These are phyloP conservation scores for Puntigrus tetrazona DNA, from an alignment of 2,113 vertebrate genomes.

Conservation along the genomic window DNA sequence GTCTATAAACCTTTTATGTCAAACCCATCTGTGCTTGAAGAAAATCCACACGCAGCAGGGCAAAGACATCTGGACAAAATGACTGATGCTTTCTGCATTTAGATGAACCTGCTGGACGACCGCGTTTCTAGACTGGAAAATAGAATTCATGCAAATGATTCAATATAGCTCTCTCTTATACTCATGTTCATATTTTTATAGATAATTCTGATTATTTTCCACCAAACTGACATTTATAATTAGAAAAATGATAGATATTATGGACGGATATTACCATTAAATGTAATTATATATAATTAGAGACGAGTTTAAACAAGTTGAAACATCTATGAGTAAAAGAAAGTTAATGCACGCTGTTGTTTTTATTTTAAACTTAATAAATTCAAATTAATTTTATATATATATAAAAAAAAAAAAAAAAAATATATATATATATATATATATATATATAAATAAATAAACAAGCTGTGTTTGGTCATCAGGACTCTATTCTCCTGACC, in stretches of 20 bases:
- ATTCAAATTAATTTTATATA: no score
- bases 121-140: background rate
- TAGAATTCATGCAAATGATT: no score
- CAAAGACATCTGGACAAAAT: background rate
- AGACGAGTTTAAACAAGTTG: no score
- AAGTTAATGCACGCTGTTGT: background rate
- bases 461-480: background rate
- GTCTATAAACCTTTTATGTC: constrained; percentile 12
- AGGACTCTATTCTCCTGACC: background rate
- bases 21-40: constrained; percentile 8
- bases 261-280: no score
- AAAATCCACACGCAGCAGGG: background rate
- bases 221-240: background rate
- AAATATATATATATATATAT: no score
- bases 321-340: background rate
- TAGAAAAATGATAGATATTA: background rate
- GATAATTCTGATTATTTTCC: background rate
- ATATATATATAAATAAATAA: no score
- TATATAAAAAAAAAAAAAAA: no score
- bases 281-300: no score
- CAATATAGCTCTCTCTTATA: background rate
- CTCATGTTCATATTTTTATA: background rate
- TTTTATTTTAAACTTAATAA: no score
- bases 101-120: background rate
- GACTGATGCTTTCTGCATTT: background rate